Conservation (phyloP, 1,140 invertebrate genomes). For the Platorchestia sp. region DNA sequence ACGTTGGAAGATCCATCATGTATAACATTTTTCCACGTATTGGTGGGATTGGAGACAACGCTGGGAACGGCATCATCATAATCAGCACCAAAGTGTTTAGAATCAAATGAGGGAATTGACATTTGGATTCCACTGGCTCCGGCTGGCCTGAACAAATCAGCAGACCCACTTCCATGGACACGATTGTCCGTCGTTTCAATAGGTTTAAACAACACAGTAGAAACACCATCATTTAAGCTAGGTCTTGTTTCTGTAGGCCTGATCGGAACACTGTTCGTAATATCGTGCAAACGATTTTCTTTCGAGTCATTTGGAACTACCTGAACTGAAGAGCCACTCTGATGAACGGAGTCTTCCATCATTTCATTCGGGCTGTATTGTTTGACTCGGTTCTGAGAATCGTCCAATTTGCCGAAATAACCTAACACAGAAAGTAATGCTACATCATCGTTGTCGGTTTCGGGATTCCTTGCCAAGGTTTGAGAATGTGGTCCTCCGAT, state of each 20-base stretch:
- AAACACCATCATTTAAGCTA: neutral
- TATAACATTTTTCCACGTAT: neutral
- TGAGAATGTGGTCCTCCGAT: neutral
- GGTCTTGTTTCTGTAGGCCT: neutral
- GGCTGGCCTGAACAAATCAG: neutral
- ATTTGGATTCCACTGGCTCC: neutral
- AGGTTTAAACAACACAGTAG: neutral
- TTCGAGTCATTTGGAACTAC: neutral
- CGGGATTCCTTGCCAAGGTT: neutral
- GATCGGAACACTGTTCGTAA: neutral
- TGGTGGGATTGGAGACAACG: neutral
- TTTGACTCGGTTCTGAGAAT: neutral
- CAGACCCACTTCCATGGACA: neutral
- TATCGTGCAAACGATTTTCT: neutral
- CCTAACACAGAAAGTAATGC: neutral
- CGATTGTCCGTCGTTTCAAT: neutral
- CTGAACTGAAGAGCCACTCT: neutral
- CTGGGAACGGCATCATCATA: neutral
- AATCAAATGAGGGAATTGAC: neutral
- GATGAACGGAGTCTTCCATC: neutral
- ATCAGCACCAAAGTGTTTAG: neutral
- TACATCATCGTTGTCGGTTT: neutral
- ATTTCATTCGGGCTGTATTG: neutral
- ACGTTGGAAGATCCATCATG: too few species aligned
- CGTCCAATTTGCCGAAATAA: neutral